Base-by-base conservation (phyloP, 2,113 vertebrate species). In the Megaceryle maxima region DNA sequence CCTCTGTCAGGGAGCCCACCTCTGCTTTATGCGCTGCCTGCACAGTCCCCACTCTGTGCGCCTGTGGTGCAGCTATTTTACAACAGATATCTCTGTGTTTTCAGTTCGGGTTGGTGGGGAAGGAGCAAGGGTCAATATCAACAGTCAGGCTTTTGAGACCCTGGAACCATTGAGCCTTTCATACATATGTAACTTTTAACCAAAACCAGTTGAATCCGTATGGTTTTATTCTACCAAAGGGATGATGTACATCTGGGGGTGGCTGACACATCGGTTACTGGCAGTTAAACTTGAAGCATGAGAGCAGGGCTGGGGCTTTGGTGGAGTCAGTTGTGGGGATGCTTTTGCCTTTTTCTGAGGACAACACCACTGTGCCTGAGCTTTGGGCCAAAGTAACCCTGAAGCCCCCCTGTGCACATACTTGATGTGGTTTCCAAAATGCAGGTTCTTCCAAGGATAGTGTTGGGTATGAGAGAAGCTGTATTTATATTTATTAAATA, bases 61-160 rank as follows among this genome's bases (percentile, higher is more conserved):
- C 43, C 62, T 28, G 63, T 1, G 4, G 37, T 53, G 50, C 13
- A 31, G 50, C 7, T 3, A 9, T 41, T 69, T 48, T 75, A n/a
- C 93, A 91, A 91, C 84, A 92, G 72, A 90, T 2, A 25, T 2
- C 35, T 18, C 92, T 76, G 77, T 95, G 88, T 94, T 51, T 94
- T 57, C 55, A 1, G 31, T 80, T 85, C 55, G 80, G 48, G 67
- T 35, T 55, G 79, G 19, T 76, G 76, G 92, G 74, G 46, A 85
- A 70, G 39, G 60, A 60, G 43, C 39, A 28, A 62, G 83, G 63
- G 20, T 56, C 62, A 41, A 59, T 0, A 1, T 63, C 77, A 75
- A 69, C 91, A 95, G 53, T 24, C 44, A 14, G 83, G 69, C 82
- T 74, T 92, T 81, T 94, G 72, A 94, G 82, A 77, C 76, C 39